Evolutionary conservation across 2,113 vertebrate species (phyloP).

Genomic region (Mirounga angustirostris): DNA sequence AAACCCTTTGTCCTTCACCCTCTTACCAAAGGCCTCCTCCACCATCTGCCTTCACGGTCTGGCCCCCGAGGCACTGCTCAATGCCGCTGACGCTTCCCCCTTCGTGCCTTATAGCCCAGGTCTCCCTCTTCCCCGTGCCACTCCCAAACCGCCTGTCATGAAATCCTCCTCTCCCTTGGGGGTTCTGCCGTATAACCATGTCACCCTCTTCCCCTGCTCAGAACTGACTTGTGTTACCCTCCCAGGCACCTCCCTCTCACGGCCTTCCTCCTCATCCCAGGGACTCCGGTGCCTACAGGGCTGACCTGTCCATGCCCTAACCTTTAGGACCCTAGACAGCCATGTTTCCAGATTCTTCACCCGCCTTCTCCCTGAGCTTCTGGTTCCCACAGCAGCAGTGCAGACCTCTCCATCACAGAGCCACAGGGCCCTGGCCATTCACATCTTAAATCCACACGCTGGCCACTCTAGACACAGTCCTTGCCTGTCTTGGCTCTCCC

Average conservation of each 20-base stretch:
- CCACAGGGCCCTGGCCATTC: fast-evolving
- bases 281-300: not conserved
- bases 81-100: not conserved
- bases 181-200: not conserved
- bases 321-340: fast-evolving
- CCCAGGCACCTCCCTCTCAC: not conserved
- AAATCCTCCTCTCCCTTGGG: no score
- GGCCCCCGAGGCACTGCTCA: not conserved
- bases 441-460: not conserved
- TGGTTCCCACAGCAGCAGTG: not conserved
- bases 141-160: not conserved
- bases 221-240: not conserved
- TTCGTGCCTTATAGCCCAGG: not conserved
- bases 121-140: not conserved
- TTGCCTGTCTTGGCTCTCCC: not conserved
- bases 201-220: not conserved
- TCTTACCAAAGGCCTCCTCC: not conserved
- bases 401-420: no score
- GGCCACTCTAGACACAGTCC: not conserved
- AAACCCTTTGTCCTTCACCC: not conserved
- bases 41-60: not conserved
- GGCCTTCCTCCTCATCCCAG: not conserved
- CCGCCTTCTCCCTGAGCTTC: not conserved
- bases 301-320: not conserved
- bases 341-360: not conserved